These are phyloP conservation scores for Zosterops japonicus DNA, from an alignment of 2,113 vertebrate genomes.

Conservation along the genomic window DNA sequence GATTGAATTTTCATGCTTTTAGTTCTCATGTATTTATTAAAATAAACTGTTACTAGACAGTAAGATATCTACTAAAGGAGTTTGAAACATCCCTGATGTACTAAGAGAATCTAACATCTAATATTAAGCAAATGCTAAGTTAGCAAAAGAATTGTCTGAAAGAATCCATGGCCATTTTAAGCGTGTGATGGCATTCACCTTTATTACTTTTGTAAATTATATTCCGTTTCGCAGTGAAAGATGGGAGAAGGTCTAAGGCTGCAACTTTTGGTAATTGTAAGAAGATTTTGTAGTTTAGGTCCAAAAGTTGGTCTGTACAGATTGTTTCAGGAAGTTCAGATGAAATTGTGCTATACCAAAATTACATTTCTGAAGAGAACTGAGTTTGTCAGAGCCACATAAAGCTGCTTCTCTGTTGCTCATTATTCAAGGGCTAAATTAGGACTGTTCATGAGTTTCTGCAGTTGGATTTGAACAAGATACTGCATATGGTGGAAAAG, in stretches of 20 bases:
- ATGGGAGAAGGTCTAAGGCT: neutral
- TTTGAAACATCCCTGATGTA: neutral
- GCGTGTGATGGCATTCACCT: neutral
- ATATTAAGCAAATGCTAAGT: neutral
- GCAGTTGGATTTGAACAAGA: neutral
- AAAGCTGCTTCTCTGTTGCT: neutral
- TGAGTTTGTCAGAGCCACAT: neutral
- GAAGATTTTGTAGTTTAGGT: neutral
- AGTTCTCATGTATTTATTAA: neutral
- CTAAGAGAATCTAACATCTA: neutral
- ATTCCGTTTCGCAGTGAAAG: neutral
- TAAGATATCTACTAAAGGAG: neutral
- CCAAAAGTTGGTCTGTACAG: neutral
- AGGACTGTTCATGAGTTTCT: neutral
- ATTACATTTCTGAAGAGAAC: neutral
- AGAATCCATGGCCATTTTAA: neutral
- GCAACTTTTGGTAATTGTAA: neutral
- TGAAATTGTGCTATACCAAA: neutral
- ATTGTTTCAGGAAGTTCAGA: neutral
- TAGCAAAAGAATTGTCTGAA: neutral
- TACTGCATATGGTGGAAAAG: neutral
- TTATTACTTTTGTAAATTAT: neutral
- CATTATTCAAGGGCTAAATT: neutral
- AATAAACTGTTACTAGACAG: neutral
- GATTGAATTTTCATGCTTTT: neutral